Conservation (phyloP, 2,888 invertebrate genomes). For the Nemotelus nigrinus region DNA sequence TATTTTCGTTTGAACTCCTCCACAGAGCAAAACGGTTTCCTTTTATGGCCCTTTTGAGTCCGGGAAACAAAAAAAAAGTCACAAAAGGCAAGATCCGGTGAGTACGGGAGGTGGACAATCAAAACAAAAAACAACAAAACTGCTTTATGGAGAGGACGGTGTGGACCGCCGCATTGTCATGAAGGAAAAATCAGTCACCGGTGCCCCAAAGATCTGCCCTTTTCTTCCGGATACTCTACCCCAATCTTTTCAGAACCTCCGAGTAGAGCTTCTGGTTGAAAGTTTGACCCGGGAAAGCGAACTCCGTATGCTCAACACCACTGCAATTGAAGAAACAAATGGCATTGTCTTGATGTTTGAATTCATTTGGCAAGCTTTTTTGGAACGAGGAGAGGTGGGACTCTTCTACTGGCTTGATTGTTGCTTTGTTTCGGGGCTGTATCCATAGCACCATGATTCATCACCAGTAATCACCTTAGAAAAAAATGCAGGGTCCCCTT, state of each 20-base stretch:
- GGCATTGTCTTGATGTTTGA: no score
- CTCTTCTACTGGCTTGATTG: no score
- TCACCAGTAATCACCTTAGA: not conserved
- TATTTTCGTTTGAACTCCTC: no score
- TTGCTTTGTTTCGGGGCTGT: no score
- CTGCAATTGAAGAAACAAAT: not conserved
- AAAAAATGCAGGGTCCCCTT: not conserved
- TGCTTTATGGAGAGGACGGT: not conserved
- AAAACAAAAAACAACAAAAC: no score
- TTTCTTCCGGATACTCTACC: not conserved
- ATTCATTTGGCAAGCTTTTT: no score
- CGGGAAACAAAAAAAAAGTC: no score
- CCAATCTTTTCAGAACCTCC: not conserved
- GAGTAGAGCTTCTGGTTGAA: not conserved
- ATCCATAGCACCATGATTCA: not conserved
- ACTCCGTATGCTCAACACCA: not conserved
- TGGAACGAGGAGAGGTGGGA: no score
- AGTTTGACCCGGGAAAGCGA: not conserved
- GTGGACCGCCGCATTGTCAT: not conserved
- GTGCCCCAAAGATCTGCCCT: not conserved
- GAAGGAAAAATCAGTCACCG: not conserved
- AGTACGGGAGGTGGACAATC: no score
- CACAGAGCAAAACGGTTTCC: no score
- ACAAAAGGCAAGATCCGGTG: no score
- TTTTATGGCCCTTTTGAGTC: no score